These are phyloP conservation scores for Embidobia sp. DNA, from an alignment of 2,888 invertebrate species.

Conservation along the genomic window DNA sequence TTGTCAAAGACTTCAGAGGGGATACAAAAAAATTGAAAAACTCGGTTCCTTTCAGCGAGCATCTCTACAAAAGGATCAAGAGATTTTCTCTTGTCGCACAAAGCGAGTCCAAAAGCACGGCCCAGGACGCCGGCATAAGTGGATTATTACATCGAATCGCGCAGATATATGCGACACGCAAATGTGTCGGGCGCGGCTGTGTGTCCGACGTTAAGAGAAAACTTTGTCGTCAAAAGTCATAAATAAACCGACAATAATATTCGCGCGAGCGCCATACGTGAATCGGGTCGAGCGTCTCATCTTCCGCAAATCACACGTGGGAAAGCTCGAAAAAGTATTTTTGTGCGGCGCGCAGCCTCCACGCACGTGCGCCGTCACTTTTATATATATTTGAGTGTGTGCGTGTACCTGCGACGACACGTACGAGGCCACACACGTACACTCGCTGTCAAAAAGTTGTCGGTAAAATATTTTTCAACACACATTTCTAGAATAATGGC, in stretches of 20 bases:
- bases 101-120: conserved; percentile 1
- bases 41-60: too few relatives aligned
- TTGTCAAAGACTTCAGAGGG: too few relatives aligned
- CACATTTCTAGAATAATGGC: too few relatives aligned
- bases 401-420: not conserved
- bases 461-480: not conserved
- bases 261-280: conserved; percentile 56
- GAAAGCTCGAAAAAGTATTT: conserved; percentile 13
- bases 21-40: too few relatives aligned
- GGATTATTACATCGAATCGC: conserved; percentile 49
- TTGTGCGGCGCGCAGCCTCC: conserved; percentile 4
- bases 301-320: conserved; percentile 12
- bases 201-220: conserved; percentile 38
- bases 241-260: conserved; percentile 74
- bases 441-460: not conserved
- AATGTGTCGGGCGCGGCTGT: conserved; percentile 16
- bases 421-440: not conserved
- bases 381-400: not conserved
- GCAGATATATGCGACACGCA: conserved; percentile 17
- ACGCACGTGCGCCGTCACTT: not conserved
- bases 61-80: too few relatives aligned
- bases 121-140: conserved; percentile 20
- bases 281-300: conserved; percentile 8
- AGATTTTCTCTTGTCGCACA: conserved; percentile 22
- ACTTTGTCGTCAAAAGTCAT: conserved; percentile 65